Percentiles rank a stretch among this genome's conserved stretches.
phyloP scores from a whole-genome alignment of 2,113 vertebrate genomes.

The Lycaon pictus region DNA sequence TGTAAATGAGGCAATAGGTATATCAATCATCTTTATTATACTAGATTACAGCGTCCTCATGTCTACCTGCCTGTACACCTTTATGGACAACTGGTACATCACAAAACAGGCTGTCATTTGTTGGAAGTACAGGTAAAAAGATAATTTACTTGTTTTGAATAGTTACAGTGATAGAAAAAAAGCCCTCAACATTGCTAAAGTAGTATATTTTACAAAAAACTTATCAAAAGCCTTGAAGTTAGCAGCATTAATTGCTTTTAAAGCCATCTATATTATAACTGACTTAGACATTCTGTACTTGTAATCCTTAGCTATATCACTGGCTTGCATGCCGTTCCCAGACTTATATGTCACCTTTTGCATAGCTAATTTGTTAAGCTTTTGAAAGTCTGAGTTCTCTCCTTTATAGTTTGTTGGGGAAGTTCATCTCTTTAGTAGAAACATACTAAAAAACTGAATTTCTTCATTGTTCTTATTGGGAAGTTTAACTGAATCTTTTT shows the following conservation, averaged over 20 bases:
- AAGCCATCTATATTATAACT: background rate
- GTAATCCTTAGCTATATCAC: background rate
- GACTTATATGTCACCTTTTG: background rate
- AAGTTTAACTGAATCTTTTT: constrained; percentile 37
- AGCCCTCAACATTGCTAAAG: background rate
- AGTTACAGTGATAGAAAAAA: background rate
- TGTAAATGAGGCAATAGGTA: background rate
- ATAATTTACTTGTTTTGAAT: constrained; percentile 59
- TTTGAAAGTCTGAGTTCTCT: background rate
- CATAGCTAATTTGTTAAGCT: background rate
- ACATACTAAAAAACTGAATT: background rate
- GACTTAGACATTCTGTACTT: background rate
- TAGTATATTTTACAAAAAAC: constrained; percentile 17
- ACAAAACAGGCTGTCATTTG: constrained; percentile 98
- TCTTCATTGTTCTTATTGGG: background rate
- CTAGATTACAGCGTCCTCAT: constrained; percentile 97
- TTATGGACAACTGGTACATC: constrained; percentile 98
- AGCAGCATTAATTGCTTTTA: background rate
- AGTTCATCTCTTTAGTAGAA: constrained; percentile 45
- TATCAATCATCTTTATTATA: constrained; percentile 67
- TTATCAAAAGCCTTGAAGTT: background rate
- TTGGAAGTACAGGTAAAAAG: constrained; percentile 95
- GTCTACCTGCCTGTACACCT: constrained; percentile 98
- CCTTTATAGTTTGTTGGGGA: background rate
- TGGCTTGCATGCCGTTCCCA: background rate